Base-by-base conservation (phyloP, 2,888 invertebrate species). In the Octonoba sinensis region DNA sequence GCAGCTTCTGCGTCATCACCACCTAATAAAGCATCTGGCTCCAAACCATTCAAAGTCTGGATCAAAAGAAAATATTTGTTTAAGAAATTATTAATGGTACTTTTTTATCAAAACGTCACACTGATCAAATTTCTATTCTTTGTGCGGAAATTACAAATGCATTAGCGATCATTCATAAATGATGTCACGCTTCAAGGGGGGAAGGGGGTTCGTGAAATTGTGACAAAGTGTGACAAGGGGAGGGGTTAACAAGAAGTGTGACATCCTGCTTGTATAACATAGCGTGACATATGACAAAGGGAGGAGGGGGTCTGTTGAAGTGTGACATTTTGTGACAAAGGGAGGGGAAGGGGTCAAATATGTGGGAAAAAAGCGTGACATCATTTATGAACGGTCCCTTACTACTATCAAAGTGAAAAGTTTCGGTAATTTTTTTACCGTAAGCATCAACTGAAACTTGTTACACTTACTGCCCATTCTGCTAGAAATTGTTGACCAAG, bases 391-490 rank as follows among this genome's bases (percentile, higher is more conserved):
- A n/a, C n/a, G n/a, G n/a, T n/a, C n/a, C n/a, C 1, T 0, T 20
- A n/a, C n/a, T 8, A 54, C 16, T 20, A 54, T 8, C 6, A 18
- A 20, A n/a, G 16, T 11, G 16, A 54, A 16, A 20, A 54, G 1
- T 49, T 1, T 47, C 12, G 49, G 49, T 12, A 12, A 47, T 15
- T 49, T 49, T 49, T 49, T 49, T 49, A 49, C 13, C 15, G n/a
- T n/a, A n/a, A n/a, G n/a, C 6, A 36, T 11, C 36, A 36, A 8
- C 11, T 36, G 3, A 54, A 1, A n/a, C 18, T 8, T 20, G 1
- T 8, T 22, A 4, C 22, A 81, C 85, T 82, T 78, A 86, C 86
- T 22, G 85, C 85, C 85, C 85, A 86, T 71, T 86, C 86, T 15
- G 83, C 78, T 0, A 85, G 60, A 24, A 86, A 77, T 13, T 84